phyloP scores from a whole-genome alignment of 1,140 invertebrate species.

The Aphaenogaster rudis region DNA sequence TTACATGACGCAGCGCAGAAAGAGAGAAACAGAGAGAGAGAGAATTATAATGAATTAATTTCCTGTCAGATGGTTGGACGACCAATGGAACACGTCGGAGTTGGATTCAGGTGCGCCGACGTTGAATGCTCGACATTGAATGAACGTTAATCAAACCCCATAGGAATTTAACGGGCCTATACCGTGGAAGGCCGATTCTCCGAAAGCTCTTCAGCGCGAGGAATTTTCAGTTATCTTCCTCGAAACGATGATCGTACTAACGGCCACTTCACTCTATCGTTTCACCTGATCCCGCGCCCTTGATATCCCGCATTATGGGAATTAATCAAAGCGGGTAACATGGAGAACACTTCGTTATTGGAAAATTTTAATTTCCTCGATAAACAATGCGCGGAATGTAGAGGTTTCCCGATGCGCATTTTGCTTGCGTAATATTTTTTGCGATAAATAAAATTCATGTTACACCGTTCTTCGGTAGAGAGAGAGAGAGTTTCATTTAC shows the following conservation, averaged over 20 bases:
- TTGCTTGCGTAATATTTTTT: conserved; percentile 21
- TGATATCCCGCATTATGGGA: conserved; percentile 22
- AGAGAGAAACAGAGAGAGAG: neutral
- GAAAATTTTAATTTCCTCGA: conserved; percentile 43
- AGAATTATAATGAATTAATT: conserved; percentile 50
- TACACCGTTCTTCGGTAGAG: neutral
- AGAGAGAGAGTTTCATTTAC: neutral
- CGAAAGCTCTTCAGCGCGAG: conserved; percentile 14
- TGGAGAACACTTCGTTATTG: conserved; percentile 27
- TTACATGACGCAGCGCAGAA: neutral
- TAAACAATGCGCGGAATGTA: conserved; percentile 40
- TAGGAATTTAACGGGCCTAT: conserved; percentile 37
- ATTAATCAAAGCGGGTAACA: conserved; percentile 30
- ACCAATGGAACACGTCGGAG: conserved; percentile 46
- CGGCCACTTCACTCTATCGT: conserved; percentile 16
- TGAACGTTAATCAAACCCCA: conserved; percentile 47
- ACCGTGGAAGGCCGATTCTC: neutral
- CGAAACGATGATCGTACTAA: conserved; percentile 6
- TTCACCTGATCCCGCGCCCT: neutral
- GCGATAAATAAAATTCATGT: conserved; percentile 42
- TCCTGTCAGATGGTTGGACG: conserved; percentile 47
- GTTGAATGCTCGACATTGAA: conserved; percentile 43
- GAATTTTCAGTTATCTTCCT: conserved; percentile 54
- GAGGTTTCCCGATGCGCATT: neutral
- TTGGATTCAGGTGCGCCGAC: conserved; percentile 37